Conservation (phyloP, 2,113 vertebrate genomes). For the Reinhardtius hippoglossoides region DNA sequence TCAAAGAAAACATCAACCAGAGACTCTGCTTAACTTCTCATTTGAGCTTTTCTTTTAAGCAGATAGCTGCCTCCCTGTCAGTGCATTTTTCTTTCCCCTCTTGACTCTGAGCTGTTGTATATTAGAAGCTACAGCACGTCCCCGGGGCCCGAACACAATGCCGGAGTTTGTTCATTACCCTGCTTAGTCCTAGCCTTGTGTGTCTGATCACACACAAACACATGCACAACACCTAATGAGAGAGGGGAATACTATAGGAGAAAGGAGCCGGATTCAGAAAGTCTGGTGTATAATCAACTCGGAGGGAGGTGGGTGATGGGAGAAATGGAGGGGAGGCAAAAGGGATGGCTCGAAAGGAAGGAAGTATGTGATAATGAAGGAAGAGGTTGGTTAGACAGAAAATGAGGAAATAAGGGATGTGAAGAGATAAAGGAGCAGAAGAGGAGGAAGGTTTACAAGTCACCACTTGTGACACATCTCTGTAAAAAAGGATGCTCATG, state of each 20-base stretch:
- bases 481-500: slow-evolving; percentile 2
- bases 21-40: slow-evolving; percentile 9
- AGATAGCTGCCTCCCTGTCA: slow-evolving; percentile 57
- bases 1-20: too few species aligned
- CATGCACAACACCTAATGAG: slow-evolving; percentile 65
- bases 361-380: background rate
- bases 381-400: slow-evolving; percentile 2
- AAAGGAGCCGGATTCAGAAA: slow-evolving; percentile 18
- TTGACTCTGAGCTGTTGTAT: slow-evolving; percentile 62
- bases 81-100: slow-evolving; percentile 42
- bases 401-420: background rate
- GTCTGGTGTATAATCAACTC: slow-evolving; percentile 60
- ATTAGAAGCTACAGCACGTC: slow-evolving; percentile 69
- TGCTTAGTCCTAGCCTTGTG: slow-evolving; percentile 71
- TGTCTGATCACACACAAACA: slow-evolving; percentile 74
- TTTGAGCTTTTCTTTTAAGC: slow-evolving; percentile 51
- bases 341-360: slow-evolving; percentile 10
- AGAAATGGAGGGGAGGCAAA: slow-evolving; percentile 17
- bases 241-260: slow-evolving; percentile 59
- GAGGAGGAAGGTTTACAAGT: slow-evolving; percentile 3
- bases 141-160: slow-evolving; percentile 71
- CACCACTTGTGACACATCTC: too few species aligned
- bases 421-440: background rate
- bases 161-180: slow-evolving; percentile 77
- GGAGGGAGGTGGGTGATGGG: slow-evolving; percentile 19